Conservation (phyloP, 2,113 vertebrate species). For the Lagopus leucura region DNA sequence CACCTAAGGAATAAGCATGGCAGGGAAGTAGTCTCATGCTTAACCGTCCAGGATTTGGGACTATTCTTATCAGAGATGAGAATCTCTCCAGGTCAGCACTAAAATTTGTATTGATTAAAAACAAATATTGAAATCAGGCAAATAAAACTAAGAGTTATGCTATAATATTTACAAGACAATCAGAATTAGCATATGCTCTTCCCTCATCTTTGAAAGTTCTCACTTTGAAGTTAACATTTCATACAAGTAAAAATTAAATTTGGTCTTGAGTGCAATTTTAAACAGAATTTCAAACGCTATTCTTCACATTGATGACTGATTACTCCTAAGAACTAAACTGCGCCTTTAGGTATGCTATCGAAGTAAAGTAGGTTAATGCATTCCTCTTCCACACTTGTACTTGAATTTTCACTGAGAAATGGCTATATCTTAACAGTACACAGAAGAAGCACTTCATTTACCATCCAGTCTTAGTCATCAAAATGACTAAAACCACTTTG, state of each 20-base stretch:
- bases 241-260: not conserved
- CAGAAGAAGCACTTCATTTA: slow-evolving; percentile 1
- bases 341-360: not conserved
- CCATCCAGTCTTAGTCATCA: not conserved
- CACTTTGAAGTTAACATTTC: not conserved
- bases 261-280: not conserved
- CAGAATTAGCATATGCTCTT: not conserved
- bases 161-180: not conserved
- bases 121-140: not conserved
- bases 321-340: not conserved
- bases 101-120: not conserved
- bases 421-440: not conserved
- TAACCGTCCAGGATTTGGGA: not conserved
- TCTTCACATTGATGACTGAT: not conserved
- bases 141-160: not conserved
- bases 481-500: not conserved
- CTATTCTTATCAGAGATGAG: not conserved
- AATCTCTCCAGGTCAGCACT: not conserved
- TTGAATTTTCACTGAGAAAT: slow-evolving; percentile 20
- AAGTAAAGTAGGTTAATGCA: not conserved
- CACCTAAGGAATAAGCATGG: not conserved
- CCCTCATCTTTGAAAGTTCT: not conserved
- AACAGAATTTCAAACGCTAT: not conserved
- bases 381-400: not conserved
- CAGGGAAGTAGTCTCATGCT: not conserved